Conservation (phyloP, 2,797 vertebrate species). For the Sylvia borin region DNA sequence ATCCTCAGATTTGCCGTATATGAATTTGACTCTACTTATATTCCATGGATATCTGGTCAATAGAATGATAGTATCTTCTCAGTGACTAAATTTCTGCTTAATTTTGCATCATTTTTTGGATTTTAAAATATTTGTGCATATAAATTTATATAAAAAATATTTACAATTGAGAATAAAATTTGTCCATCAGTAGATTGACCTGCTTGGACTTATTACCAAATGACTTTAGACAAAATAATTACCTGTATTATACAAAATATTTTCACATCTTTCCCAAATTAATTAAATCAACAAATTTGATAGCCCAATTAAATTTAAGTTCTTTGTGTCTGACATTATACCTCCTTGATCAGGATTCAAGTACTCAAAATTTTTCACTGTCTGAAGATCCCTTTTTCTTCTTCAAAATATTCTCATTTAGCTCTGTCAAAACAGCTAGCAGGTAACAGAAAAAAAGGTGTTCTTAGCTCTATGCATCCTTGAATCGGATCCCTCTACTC, state of each 20-base stretch:
- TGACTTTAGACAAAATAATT: background rate
- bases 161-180: background rate
- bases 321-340: background rate
- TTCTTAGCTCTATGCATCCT: background rate
- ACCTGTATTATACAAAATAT: background rate
- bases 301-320: background rate
- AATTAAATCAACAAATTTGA: background rate
- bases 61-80: background rate
- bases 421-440: background rate
- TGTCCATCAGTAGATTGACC: background rate
- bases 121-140: background rate
- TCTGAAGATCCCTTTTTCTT: background rate
- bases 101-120: background rate
- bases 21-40: accelerated
- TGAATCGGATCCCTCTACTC: background rate
- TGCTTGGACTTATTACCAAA: background rate
- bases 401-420: background rate
- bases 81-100: background rate
- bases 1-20: background rate
- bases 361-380: background rate
- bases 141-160: background rate
- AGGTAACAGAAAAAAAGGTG: background rate
- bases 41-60: background rate
- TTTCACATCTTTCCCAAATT: background rate
- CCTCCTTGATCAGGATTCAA: background rate